These are phyloP conservation scores for Eudasyphora cyanicolor DNA, from an alignment of 2,888 invertebrate species.

Conservation along the genomic window DNA sequence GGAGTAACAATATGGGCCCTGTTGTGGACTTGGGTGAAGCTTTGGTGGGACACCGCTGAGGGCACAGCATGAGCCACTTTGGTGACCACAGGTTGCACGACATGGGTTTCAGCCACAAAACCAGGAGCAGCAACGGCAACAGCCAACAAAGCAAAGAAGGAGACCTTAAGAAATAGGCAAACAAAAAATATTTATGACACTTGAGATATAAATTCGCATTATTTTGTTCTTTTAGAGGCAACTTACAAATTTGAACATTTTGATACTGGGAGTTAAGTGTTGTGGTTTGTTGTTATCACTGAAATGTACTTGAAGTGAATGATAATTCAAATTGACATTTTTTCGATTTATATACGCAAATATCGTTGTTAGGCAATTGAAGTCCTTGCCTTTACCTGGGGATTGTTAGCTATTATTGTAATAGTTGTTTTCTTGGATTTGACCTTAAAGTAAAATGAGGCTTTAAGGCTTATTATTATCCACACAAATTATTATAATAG, in stretches of 20 bases:
- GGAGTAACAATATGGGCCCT: slow-evolving; percentile 41
- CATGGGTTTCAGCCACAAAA: slow-evolving; percentile 73
- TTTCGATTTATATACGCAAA: slow-evolving; percentile 33
- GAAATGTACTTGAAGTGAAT: slow-evolving; percentile 17
- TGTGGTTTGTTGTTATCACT: slow-evolving; percentile 16
- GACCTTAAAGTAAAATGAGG: no score
- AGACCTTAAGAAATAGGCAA: slow-evolving; percentile 75
- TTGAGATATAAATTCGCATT: background rate
- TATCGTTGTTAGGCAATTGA: no score
- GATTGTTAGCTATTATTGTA: no score
- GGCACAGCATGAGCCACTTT: slow-evolving; percentile 77
- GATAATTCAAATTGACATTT: slow-evolving; percentile 3
- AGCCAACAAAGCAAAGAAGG: slow-evolving; percentile 84
- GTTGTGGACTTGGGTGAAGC: slow-evolving; percentile 72
- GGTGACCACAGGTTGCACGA: slow-evolving; percentile 74
- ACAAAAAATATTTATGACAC: no score
- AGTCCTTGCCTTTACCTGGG: no score
- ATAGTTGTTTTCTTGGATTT: no score
- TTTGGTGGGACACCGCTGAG: slow-evolving; percentile 82
- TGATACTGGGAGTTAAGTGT: slow-evolving; percentile 54
- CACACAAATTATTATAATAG: no score
- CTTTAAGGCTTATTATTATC: no score
- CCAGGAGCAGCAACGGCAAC: slow-evolving; percentile 78
- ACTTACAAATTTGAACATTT: slow-evolving; percentile 80
- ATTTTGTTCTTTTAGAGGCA: background rate